phyloP scores from a whole-genome alignment of 2,113 vertebrate species.

The Anas platyrhynchos region DNA sequence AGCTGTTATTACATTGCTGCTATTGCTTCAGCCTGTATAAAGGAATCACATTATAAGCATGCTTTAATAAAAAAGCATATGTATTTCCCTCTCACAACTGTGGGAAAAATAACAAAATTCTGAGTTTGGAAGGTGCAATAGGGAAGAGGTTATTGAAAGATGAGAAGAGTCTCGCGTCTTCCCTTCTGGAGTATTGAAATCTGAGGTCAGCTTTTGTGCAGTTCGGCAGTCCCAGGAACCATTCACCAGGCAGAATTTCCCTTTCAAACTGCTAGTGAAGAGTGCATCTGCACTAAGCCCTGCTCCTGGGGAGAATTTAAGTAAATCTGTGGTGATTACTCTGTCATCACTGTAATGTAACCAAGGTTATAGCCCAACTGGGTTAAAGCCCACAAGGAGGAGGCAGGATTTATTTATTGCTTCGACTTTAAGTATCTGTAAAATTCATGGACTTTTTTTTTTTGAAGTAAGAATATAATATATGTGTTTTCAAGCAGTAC shows the following conservation, averaged over 20 bases:
- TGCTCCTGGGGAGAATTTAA: background rate
- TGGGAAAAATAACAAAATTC: background rate
- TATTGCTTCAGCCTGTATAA: background rate
- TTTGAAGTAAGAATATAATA: background rate
- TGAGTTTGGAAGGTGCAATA: background rate
- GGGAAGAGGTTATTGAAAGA: background rate
- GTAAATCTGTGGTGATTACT: background rate
- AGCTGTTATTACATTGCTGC: background rate
- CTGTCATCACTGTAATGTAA: background rate
- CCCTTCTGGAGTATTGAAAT: rapidly evolving
- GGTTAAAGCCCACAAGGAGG: background rate
- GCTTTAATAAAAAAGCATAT: background rate
- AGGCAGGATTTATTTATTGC: background rate
- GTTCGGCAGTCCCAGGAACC: background rate
- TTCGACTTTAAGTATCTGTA: background rate
- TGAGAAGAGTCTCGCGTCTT: background rate
- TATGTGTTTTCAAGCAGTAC: background rate
- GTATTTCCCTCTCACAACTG: background rate
- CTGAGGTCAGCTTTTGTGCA: background rate
- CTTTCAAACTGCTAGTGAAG: background rate
- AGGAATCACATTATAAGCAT: background rate
- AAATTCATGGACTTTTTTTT: background rate
- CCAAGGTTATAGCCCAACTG: background rate
- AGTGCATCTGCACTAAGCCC: background rate
- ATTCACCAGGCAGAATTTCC: background rate